phyloP scores from a whole-genome alignment of 2,888 invertebrate species.

The Nycteola revayana region DNA sequence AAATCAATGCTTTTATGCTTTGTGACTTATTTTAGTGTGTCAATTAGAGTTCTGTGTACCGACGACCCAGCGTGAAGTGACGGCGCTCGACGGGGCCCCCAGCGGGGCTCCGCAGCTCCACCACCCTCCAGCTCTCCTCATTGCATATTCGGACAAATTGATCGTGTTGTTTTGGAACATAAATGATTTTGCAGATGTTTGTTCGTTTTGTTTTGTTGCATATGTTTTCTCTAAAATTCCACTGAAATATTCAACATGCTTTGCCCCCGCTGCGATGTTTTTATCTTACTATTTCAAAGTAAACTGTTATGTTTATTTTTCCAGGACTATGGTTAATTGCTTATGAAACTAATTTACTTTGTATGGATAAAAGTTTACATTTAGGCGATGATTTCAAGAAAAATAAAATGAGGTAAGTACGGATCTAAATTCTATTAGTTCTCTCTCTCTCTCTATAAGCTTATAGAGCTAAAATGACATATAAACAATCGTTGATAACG shows the following conservation, averaged over 20 bases:
- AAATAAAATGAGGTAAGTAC: too few species aligned
- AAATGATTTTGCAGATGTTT: conserved; percentile 49
- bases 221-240: conserved; percentile 31
- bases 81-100: conserved; percentile 46
- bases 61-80: conserved; percentile 67
- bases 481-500: too few species aligned
- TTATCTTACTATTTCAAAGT: conserved; percentile 8
- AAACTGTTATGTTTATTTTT: too few species aligned
- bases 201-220: conserved; percentile 30
- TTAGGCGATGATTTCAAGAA: too few species aligned
- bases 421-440: too few species aligned
- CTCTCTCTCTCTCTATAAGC: too few species aligned
- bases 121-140: conserved; percentile 41
- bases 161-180: conserved; percentile 55
- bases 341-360: too few species aligned
- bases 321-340: too few species aligned
- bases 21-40: conserved; percentile 74
- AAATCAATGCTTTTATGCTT: conserved; percentile 51
- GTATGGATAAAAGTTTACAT: too few species aligned
- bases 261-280: conserved; percentile 19
- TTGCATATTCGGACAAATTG: conserved; percentile 60
- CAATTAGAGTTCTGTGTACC: conserved; percentile 78
- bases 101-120: conserved; percentile 32
- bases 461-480: too few species aligned
- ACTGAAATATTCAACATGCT: conserved; percentile 17